Base-by-base conservation (phyloP, 2,888 invertebrate species). In the Hydraecia micacea region DNA sequence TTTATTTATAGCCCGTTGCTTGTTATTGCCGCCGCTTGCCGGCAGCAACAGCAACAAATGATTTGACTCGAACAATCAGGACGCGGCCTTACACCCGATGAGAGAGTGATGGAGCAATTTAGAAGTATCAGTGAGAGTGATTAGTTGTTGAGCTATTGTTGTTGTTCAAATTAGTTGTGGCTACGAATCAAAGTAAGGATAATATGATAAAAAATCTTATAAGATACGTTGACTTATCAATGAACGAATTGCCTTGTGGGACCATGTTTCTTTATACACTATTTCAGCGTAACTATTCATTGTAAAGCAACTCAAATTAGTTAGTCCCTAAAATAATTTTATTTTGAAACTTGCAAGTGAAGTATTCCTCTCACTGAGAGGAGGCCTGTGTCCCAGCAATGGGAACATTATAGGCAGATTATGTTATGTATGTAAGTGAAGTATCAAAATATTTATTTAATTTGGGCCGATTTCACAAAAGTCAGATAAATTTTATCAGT, bases 1-100 rank as follows among this genome's bases (percentile, higher is more conserved):
- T 91, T 91, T 93, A 94, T 94, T 93, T 93, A 93, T 92, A 90
- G 91, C 87, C 83, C 83, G 89, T 89, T 87, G 89, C 89, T 88
- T 89, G 91, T 90, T 88, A 88, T 86, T 77, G 88, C 84, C 87
- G 88, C 86, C 88, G 86, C 83, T 86, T 91, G 91, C 92, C 91
- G 89, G 89, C 85, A 83, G 87, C 85, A 89, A 92, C 55, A 9
- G 89, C 85, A 83, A 86, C 85, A 89, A 92, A 87, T 83, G 84
- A 83, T 83, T 84, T 79, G 85, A 83, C 87, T 89, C 85, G 66
- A 85, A 86, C 86, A 90, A 90, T 91, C 88, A 88, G 85, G 77
- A 83, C 82, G 80, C n/a, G 52, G 80, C 79, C 46, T 79, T 73
- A 81, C n/a, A 52, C 46, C 25, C 28, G 32, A 32, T 60, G 55